Evolutionary conservation across 1,140 invertebrate species (phyloP).

Genomic region (Diorhabda elongata): DNA sequence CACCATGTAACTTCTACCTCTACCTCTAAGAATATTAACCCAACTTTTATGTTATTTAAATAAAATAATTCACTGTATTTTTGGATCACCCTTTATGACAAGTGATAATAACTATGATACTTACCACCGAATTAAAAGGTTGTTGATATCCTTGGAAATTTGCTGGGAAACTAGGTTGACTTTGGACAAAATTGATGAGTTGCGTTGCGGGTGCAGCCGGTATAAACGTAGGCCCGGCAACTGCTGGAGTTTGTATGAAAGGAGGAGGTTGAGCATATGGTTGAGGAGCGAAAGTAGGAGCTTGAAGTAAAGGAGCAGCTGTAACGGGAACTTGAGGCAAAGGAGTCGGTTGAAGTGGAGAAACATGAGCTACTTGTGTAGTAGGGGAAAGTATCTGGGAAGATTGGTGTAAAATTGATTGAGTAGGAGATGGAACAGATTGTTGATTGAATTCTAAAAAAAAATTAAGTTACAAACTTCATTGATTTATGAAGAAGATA

Average conservation of each 20-base stretch:
- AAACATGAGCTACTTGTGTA: conserved; percentile 27
- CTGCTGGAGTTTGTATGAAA: conserved; percentile 31
- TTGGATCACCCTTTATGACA: no score
- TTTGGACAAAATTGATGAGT: conserved; percentile 41
- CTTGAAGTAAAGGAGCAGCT: conserved; percentile 27
- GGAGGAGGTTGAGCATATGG: conserved; percentile 35
- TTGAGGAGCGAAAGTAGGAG: conserved; percentile 31
- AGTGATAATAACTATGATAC: conserved; percentile 5
- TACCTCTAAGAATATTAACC: no score
- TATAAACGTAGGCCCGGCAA: conserved; percentile 30
- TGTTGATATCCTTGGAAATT: conserved; percentile 41
- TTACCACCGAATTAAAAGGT: conserved; percentile 44
- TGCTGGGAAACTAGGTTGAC: conserved; percentile 35
- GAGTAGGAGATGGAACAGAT: conserved; percentile 25
- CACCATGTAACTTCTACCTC: no score
- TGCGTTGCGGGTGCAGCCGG: conserved; percentile 33
- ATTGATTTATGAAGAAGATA: no score
- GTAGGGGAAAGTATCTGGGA: conserved; percentile 28
- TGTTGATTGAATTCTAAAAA: conserved; percentile 40
- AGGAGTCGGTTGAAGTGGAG: conserved; percentile 22
- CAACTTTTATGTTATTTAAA: no score
- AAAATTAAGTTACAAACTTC: not conserved
- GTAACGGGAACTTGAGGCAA: conserved; percentile 30
- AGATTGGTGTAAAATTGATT: conserved; percentile 31
- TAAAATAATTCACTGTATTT: no score